These are phyloP conservation scores for Arnoldichthys spilopterus DNA, from an alignment of 2,797 vertebrate species.

Conservation along the genomic window DNA sequence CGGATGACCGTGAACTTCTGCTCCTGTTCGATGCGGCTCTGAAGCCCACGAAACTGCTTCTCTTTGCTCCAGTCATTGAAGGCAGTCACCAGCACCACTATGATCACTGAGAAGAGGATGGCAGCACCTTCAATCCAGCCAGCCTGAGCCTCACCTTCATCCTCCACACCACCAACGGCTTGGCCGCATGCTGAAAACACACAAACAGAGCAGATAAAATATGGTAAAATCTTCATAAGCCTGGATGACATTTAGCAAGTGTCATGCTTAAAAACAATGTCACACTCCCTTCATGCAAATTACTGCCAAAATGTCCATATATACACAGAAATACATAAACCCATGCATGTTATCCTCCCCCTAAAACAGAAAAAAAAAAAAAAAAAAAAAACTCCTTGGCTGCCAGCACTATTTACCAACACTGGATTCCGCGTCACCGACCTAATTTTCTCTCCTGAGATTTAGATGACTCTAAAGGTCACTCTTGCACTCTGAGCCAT, in stretches of 20 bases:
- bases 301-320: not conserved
- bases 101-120: constrained; percentile 94
- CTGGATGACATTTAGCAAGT: constrained; percentile 1
- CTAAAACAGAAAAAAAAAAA: no score
- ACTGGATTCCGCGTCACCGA: constrained; percentile 41
- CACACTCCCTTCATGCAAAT: not conserved
- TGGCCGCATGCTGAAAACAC: constrained; percentile 84
- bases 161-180: constrained; percentile 72
- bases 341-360: constrained; percentile 2
- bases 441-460: constrained; percentile 46
- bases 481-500: constrained; percentile 31
- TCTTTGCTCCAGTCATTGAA: constrained; percentile 99
- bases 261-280: not conserved
- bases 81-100: constrained; percentile 95
- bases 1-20: constrained; percentile 97
- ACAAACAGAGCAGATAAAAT: not conserved
- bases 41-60: constrained; percentile 96
- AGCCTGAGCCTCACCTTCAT: constrained; percentile 90
- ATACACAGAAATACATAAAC: not conserved
- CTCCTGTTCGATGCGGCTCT: constrained; percentile 96
- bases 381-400: not conserved
- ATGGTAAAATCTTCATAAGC: not conserved
- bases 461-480: constrained; percentile 47
- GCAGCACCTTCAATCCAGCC: constrained; percentile 98
- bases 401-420: constrained; percentile 42